A percentile compares a stretch with the other conserved stretches of the same genome.
These are phyloP conservation scores for Lacerta agilis DNA, from an alignment of 2,797 vertebrate genomes.

Conservation along the genomic window DNA sequence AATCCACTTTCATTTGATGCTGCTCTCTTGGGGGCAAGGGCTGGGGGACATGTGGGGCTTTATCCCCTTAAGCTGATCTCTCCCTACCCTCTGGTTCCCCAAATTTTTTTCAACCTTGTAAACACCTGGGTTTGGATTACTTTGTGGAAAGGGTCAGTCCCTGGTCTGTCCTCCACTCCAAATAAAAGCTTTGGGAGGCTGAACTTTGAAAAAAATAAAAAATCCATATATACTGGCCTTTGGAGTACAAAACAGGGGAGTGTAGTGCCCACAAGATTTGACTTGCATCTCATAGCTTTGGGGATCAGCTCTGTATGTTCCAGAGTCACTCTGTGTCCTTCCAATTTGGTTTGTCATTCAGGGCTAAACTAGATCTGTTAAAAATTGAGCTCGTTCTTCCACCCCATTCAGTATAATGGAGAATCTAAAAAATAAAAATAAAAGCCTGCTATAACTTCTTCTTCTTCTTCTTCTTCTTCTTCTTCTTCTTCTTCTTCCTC, in stretches of 20 bases:
- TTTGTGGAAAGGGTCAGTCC: neutral
- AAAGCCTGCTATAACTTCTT: too few species aligned
- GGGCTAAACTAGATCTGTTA: too few species aligned
- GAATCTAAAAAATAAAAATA: too few species aligned
- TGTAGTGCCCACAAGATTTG: too few species aligned
- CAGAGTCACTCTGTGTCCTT: too few species aligned
- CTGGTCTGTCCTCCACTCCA: neutral
- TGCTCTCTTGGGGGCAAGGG: neutral
- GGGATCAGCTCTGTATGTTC: too few species aligned
- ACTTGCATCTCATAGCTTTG: too few species aligned
- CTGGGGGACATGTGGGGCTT: neutral
- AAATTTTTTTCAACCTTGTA: neutral
- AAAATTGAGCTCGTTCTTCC: too few species aligned
- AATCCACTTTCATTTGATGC: neutral
- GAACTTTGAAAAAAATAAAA: too few species aligned
- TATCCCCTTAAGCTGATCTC: neutral
- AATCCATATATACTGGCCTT: neutral
- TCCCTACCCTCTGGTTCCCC: neutral
- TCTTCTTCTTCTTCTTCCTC: fast-evolving
- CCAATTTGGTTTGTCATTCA: too few species aligned
- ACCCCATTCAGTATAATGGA: too few species aligned
- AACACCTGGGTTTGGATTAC: neutral
- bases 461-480: too few species aligned
- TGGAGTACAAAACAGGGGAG: neutral
- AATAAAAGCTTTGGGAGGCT: neutral